phyloP scores from a whole-genome alignment of 2,888 invertebrate species.

The Pammene aurita region DNA sequence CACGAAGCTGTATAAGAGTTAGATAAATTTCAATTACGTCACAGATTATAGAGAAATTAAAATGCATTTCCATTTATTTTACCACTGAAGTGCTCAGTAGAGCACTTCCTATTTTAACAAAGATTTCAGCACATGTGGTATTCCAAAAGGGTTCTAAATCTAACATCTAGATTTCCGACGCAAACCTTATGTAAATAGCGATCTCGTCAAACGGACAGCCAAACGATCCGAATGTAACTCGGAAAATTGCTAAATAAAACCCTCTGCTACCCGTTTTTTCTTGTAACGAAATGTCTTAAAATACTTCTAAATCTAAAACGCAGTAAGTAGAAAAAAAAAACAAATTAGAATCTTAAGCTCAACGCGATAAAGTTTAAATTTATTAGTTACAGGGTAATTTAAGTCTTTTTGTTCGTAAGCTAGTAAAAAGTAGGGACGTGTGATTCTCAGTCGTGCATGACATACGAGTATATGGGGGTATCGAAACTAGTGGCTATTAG shows the following conservation, averaged over 20 bases:
- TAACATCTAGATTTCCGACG: not conserved
- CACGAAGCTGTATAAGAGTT: too few species aligned
- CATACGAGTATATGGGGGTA: not conserved
- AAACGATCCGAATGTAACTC: slow-evolving; percentile 6
- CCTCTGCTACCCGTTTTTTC: slow-evolving; percentile 6
- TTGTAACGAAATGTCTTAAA: slow-evolving; percentile 1
- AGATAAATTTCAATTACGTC: too few species aligned
- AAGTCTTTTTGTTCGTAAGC: not conserved
- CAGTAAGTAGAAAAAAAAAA: not conserved
- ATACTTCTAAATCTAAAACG: not conserved
- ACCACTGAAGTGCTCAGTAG: too few species aligned
- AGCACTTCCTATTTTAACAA: too few species aligned
- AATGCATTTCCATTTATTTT: too few species aligned
- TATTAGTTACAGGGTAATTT: not conserved
- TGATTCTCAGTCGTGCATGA: not conserved
- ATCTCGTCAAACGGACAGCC: not conserved
- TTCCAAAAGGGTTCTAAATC: not conserved
- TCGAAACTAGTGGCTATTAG: not conserved
- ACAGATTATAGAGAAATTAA: too few species aligned
- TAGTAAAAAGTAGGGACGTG: not conserved
- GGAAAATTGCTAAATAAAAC: slow-evolving; percentile 14
- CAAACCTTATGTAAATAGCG: not conserved
- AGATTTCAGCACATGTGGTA: not conserved
- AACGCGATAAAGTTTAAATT: not conserved
- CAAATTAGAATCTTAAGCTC: not conserved